These are phyloP conservation scores for Nomada ruficornis DNA, from an alignment of 2,888 invertebrate species.

Conservation along the genomic window DNA sequence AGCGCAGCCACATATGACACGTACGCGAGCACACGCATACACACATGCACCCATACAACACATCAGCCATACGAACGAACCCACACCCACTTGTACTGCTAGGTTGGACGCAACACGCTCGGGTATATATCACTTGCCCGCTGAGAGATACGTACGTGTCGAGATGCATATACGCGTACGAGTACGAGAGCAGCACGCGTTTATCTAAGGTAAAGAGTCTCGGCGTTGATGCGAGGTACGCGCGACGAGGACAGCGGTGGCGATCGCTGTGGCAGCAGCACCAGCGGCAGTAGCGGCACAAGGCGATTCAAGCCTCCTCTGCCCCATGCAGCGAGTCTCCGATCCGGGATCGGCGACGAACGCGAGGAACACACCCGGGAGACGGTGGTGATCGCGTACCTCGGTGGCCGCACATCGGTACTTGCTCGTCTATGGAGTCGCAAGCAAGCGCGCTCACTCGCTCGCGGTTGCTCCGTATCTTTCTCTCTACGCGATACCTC, in stretches of 20 bases:
- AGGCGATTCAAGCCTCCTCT: slow-evolving; percentile 49
- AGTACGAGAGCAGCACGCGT: slow-evolving; percentile 39
- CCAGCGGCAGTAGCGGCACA: slow-evolving; percentile 11
- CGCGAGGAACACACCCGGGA: slow-evolving; percentile 63
- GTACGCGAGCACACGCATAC: slow-evolving; percentile 42
- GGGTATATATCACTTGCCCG: slow-evolving; percentile 43
- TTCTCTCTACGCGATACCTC: slow-evolving; percentile 9
- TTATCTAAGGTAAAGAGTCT: slow-evolving; percentile 45
- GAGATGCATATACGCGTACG: slow-evolving; percentile 54
- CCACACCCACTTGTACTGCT: slow-evolving; percentile 48
- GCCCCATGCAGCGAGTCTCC: slow-evolving; percentile 56
- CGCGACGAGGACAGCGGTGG: slow-evolving; percentile 39
- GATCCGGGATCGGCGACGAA: slow-evolving; percentile 56
- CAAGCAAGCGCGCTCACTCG: slow-evolving; percentile 44
- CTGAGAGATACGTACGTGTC: slow-evolving; percentile 46
- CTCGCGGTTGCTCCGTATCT: slow-evolving; percentile 35
- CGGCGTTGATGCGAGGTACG: slow-evolving; percentile 43
- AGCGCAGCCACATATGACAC: slow-evolving; percentile 34
- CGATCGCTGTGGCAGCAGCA: slow-evolving; percentile 19
- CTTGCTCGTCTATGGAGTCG: slow-evolving; percentile 46
- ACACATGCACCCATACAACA: slow-evolving; percentile 13
- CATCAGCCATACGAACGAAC: slow-evolving; percentile 41
- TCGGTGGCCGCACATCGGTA: slow-evolving; percentile 67
- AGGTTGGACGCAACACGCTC: slow-evolving; percentile 44
- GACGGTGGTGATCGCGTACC: slow-evolving; percentile 68